These are phyloP conservation scores for Calliphora vicina DNA, from an alignment of 1,140 invertebrate genomes.

Conservation along the genomic window DNA sequence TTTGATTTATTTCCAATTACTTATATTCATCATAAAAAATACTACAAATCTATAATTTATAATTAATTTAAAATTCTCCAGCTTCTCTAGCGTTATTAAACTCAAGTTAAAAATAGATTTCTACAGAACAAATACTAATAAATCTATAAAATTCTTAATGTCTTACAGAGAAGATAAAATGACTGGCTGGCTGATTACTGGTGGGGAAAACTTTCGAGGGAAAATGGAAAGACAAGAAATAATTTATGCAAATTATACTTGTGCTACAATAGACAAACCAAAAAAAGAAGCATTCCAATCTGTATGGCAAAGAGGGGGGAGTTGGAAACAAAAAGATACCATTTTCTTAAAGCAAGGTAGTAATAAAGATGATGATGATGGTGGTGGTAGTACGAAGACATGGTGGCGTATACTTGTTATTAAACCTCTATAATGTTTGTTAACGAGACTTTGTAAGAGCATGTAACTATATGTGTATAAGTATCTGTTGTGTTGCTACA, in stretches of 20 bases:
- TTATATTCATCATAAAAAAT: too few relatives aligned
- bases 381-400: background rate
- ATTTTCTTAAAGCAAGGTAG: background rate
- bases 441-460: background rate
- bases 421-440: background rate
- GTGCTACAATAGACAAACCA: background rate
- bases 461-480: background rate
- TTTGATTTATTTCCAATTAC: too few relatives aligned
- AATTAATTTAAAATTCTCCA: too few relatives aligned
- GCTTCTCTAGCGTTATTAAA: too few relatives aligned
- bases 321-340: background rate
- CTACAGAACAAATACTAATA: too few relatives aligned
- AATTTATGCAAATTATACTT: constrained; percentile 1
- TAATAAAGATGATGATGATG: background rate
- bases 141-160: too few relatives aligned
- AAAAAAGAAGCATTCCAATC: background rate
- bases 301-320: background rate
- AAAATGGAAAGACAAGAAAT: background rate
- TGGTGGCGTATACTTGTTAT: background rate
- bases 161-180: too few relatives aligned
- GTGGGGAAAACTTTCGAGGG: too few relatives aligned
- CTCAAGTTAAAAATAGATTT: too few relatives aligned
- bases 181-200: too few relatives aligned
- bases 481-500: background rate
- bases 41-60: too few relatives aligned